A percentile compares a stretch with the other conserved stretches of the same genome.
These are phyloP conservation scores for Lampropteryx suffumata DNA, from an alignment of 2,888 invertebrate genomes.

Conservation along the genomic window DNA sequence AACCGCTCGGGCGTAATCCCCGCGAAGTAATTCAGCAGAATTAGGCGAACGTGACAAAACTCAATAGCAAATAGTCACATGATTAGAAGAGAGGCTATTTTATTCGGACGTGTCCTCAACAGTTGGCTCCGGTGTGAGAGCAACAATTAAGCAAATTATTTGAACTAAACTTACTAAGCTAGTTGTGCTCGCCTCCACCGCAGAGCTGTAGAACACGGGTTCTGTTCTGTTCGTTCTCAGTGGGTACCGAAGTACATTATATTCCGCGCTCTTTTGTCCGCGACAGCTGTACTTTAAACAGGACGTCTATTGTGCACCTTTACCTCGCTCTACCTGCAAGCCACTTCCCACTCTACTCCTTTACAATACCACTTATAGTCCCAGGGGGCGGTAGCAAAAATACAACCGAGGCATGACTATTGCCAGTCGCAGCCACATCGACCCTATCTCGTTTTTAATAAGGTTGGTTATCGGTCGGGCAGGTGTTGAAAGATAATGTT, in stretches of 20 bases:
- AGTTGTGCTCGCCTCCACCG: too few species aligned
- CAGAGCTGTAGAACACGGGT: too few species aligned
- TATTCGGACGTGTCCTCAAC: too few species aligned
- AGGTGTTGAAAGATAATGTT: slow-evolving; percentile 15
- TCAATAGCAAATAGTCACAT: too few species aligned
- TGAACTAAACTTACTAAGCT: too few species aligned
- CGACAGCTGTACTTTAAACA: slow-evolving; percentile 39
- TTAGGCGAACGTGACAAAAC: too few species aligned
- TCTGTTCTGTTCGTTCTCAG: slow-evolving; percentile 25
- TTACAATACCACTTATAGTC: slow-evolving; percentile 3
- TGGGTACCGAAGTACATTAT: too few species aligned
- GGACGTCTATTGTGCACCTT: slow-evolving; percentile 42
- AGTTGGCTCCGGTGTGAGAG: too few species aligned
- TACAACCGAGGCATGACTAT: slow-evolving; percentile 6
- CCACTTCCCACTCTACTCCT: slow-evolving; percentile 8
- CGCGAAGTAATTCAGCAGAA: too few species aligned
- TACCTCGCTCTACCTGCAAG: slow-evolving; percentile 2
- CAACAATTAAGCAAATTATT: too few species aligned
- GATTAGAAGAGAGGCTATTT: too few species aligned
- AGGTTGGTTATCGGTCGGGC: slow-evolving; percentile 8
- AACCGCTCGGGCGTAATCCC: too few species aligned
- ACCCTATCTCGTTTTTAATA: background rate
- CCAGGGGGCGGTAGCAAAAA: background rate
- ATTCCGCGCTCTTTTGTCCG: slow-evolving; percentile 32
- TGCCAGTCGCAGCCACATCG: background rate